phyloP scores from a whole-genome alignment of 1,140 invertebrate genomes.

The Mamestra configurata region DNA sequence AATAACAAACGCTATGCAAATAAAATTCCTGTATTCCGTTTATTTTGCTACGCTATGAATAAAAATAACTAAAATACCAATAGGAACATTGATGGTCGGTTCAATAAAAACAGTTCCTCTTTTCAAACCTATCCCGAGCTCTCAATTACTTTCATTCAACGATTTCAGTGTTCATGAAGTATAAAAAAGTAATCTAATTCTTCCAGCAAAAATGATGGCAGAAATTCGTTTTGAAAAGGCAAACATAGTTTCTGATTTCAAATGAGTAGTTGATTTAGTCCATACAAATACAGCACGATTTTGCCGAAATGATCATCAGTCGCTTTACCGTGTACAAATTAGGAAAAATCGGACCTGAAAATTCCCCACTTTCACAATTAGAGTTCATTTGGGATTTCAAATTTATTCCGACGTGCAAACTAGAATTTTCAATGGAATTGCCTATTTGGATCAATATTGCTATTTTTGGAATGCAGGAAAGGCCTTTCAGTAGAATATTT shows the following conservation, averaged over 20 bases:
- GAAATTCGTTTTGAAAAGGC: background rate
- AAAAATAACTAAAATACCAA: background rate
- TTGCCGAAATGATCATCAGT: conserved; percentile 31
- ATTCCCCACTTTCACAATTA: conserved; percentile 20
- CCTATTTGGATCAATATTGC: background rate
- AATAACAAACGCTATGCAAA: background rate
- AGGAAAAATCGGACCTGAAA: conserved; percentile 27
- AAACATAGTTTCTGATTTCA: conserved; percentile 3
- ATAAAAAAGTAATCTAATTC: background rate
- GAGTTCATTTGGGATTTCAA: conserved; percentile 22
- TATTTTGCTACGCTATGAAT: background rate
- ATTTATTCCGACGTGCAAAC: conserved; percentile 35
- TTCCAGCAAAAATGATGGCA: background rate
- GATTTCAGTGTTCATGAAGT: background rate
- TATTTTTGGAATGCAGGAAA: background rate
- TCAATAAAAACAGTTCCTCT: conserved; percentile 5
- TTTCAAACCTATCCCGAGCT: background rate
- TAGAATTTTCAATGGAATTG: conserved; percentile 30
- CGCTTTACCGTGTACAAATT: conserved; percentile 31
- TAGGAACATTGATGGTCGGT: background rate
- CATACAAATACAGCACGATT: background rate
- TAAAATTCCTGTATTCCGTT: background rate
- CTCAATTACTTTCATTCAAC: background rate
- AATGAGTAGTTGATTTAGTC: conserved; percentile 11
- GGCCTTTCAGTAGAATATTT: background rate